phyloP scores from a whole-genome alignment of 2,797 vertebrate species.

The Buphagus erythrorhynchus region DNA sequence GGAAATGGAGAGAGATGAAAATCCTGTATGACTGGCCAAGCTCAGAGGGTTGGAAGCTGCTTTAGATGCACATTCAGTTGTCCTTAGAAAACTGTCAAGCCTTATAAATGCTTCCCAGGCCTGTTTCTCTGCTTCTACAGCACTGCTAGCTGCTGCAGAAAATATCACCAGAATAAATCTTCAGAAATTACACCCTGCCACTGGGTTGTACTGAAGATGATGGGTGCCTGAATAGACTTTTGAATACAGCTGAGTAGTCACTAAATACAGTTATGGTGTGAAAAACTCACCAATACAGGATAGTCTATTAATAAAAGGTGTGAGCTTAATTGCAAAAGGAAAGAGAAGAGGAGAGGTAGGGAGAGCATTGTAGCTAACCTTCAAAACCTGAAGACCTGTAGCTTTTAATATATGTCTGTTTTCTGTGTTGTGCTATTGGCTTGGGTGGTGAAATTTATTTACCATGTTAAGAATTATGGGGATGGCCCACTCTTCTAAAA shows the following conservation, averaged over 20 bases:
- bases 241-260: neutral
- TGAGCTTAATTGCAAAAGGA: neutral
- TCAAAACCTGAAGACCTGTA: neutral
- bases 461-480: neutral
- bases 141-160: neutral
- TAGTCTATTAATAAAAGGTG: neutral
- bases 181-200: slow-evolving; percentile 6
- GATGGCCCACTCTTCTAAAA: neutral
- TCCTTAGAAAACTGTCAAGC: slow-evolving; percentile 48
- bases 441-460: neutral
- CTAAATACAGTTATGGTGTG: neutral
- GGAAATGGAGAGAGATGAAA: slow-evolving; percentile 34
- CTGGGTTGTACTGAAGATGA: neutral
- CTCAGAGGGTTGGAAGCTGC: slow-evolving; percentile 3
- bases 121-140: neutral
- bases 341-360: neutral
- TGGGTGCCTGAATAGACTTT: neutral
- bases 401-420: neutral
- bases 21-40: slow-evolving; percentile 33
- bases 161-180: neutral
- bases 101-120: slow-evolving; percentile 13
- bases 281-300: neutral
- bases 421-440: neutral
- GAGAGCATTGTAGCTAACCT: neutral
- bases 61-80: neutral